phyloP scores from a whole-genome alignment of 2,113 vertebrate species.

The Hystrix cristata region DNA sequence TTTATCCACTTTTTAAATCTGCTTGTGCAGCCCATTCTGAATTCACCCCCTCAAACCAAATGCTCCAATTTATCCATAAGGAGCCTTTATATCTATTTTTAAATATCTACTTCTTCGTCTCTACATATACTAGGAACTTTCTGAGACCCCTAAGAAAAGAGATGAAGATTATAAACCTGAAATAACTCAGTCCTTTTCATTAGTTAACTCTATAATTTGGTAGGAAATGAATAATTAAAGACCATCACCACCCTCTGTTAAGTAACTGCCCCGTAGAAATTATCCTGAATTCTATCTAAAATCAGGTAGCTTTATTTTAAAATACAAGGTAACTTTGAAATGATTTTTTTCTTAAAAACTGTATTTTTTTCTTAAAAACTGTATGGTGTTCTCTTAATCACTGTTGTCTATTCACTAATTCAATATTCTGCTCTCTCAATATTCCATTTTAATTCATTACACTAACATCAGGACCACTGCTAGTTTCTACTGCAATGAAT shows the following conservation, averaged over 20 bases:
- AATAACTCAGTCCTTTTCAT: neutral
- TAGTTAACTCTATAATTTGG: neutral
- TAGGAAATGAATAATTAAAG: constrained; percentile 8
- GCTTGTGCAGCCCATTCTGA: neutral
- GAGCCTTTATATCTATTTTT: neutral
- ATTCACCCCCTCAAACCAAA: neutral
- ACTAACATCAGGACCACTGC: neutral
- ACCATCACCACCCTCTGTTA: neutral
- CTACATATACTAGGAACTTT: constrained; percentile 10
- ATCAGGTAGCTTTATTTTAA: neutral
- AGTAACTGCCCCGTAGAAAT: neutral
- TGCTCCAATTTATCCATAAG: neutral
- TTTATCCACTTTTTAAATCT: neutral
- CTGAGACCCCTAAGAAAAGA: neutral
- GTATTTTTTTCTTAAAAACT: constrained; percentile 41
- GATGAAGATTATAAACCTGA: neutral
- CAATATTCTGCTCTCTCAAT: neutral
- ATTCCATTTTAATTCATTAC: constrained; percentile 19
- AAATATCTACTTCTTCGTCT: neutral
- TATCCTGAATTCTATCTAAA: neutral
- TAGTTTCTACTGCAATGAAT: neutral
- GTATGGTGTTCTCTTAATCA: neutral
- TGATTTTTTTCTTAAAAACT: neutral
- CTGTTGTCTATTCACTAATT: constrained; percentile 22
- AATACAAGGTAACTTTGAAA: constrained; percentile 44